Percentiles rank a stretch among this genome's conserved stretches.
Evolutionary conservation across 2,797 vertebrate species (phyloP).

Genomic region (Syncerus caffer): DNA sequence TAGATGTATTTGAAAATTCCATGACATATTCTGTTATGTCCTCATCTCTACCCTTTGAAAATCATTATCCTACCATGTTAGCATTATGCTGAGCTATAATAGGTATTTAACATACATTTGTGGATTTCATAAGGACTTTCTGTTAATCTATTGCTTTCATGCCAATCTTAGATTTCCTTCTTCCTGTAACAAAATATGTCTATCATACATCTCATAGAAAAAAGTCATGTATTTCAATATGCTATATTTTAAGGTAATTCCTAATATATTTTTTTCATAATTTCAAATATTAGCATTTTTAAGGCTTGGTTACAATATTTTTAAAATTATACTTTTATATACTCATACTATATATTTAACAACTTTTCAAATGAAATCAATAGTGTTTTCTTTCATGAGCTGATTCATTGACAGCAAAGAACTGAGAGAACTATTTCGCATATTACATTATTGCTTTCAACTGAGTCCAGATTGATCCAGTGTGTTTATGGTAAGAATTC

Average conservation of each 20-base stretch:
- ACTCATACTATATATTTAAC: background rate
- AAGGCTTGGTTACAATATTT: background rate
- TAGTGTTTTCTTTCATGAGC: background rate
- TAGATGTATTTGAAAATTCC: background rate
- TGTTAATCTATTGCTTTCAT: background rate
- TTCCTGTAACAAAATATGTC: background rate
- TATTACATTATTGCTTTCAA: background rate
- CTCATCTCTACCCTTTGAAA: background rate
- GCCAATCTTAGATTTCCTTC: background rate
- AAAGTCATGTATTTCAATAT: background rate
- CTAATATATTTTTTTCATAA: background rate
- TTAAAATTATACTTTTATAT: background rate
- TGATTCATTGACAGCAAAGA: slow-evolving; percentile 30
- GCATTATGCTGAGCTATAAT: background rate
- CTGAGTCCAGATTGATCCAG: slow-evolving; percentile 10
- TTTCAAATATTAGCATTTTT: slow-evolving; percentile 25
- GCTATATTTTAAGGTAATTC: background rate
- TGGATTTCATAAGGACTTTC: background rate
- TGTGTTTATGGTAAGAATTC: background rate
- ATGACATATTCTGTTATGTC: background rate
- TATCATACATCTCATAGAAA: background rate
- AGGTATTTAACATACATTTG: background rate
- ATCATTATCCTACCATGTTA: background rate
- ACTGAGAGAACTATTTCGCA: background rate
- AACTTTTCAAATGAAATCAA: slow-evolving; percentile 47